phyloP scores from a whole-genome alignment of 2,888 invertebrate species.

The Cataglyphis albicans region DNA sequence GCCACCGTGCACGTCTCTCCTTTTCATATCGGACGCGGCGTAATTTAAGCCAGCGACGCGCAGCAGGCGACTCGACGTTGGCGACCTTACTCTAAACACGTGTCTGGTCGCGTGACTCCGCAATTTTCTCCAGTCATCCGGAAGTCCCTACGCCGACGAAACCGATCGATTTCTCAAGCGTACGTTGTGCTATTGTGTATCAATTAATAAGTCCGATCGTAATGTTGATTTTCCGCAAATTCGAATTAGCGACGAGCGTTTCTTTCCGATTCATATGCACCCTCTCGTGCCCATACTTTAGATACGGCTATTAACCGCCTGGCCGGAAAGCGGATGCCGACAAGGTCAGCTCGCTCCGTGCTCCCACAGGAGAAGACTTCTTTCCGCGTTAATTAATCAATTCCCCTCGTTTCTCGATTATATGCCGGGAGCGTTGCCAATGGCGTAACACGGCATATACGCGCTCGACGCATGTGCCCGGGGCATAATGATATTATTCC shows the following conservation, averaged over 20 bases:
- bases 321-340: constrained; percentile 56
- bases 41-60: constrained; percentile 54
- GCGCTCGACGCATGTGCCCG: constrained; percentile 23
- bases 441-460: constrained; percentile 56
- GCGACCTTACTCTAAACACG: constrained; percentile 66
- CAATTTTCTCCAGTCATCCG: constrained; percentile 56
- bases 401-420: constrained; percentile 57
- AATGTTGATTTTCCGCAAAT: constrained; percentile 35
- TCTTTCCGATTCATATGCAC: constrained; percentile 17
- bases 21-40: constrained; percentile 18
- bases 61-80: constrained; percentile 56
- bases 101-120: constrained; percentile 65
- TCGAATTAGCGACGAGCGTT: not conserved
- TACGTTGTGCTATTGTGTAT: constrained; percentile 43
- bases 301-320: constrained; percentile 36
- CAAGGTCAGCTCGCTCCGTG: constrained; percentile 63
- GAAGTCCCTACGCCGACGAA: constrained; percentile 66
- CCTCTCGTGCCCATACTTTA: constrained; percentile 51
- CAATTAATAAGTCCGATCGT: constrained; percentile 63
- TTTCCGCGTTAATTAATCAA: constrained; percentile 73
- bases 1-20: not conserved
- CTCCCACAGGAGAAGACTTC: constrained; percentile 53
- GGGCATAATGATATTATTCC: constrained; percentile 53
- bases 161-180: constrained; percentile 62
- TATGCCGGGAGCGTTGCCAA: constrained; percentile 61